phyloP scores from a whole-genome alignment of 2,797 vertebrate species.

The Urocyon cinereoargenteus region DNA sequence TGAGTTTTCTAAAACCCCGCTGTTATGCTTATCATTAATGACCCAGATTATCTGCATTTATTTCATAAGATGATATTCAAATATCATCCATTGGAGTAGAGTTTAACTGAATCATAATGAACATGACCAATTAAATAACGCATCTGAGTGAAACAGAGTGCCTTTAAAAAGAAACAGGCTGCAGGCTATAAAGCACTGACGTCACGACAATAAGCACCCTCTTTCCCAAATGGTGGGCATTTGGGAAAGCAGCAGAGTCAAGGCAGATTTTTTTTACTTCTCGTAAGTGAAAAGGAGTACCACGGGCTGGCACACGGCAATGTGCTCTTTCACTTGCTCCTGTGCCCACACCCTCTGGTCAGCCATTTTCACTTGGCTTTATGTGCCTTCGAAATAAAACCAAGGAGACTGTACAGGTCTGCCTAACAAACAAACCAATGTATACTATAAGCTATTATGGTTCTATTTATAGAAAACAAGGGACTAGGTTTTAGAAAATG shows the following conservation, averaged over 20 bases:
- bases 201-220: neutral
- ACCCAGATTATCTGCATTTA: constrained; percentile 11
- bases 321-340: neutral
- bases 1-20: neutral
- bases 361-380: neutral
- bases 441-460: neutral
- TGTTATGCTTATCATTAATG: neutral
- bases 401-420: neutral
- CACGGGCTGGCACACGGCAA: neutral
- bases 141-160: neutral
- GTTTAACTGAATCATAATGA: neutral
- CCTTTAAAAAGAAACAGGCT: neutral
- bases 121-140: constrained; percentile 22
- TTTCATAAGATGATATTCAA: constrained; percentile 30
- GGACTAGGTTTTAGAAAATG: neutral
- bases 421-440: constrained; percentile 13
- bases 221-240: neutral
- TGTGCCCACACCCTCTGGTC: neutral
- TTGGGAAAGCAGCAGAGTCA: neutral
- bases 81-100: neutral
- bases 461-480: neutral
- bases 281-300: neutral
- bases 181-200: neutral
- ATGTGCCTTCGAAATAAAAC: neutral
- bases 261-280: neutral